A percentile compares a stretch with the other conserved stretches of the same genome.
Conservation (phyloP, 2,888 invertebrate genomes). For the Stomorhina lunata region DNA sequence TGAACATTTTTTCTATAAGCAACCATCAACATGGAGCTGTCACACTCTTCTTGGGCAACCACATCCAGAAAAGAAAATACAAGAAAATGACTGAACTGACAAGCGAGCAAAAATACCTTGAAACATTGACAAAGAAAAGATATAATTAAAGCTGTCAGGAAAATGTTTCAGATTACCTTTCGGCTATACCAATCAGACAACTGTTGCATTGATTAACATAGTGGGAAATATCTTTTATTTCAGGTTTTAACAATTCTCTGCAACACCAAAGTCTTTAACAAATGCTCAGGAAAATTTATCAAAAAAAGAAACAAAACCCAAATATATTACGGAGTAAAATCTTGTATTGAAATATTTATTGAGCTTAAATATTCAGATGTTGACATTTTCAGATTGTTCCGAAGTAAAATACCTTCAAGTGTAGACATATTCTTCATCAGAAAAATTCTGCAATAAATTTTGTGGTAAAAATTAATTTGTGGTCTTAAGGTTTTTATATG, state of each 20-base stretch:
- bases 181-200: constrained; percentile 27
- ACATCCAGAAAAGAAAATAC: background rate
- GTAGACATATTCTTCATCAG: background rate
- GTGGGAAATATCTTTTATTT: background rate
- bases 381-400: constrained; percentile 39
- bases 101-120: background rate
- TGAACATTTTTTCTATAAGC: background rate
- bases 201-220: constrained; percentile 42
- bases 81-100: background rate
- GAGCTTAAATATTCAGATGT: constrained; percentile 7
- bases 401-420: constrained; percentile 13
- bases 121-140: constrained; percentile 26
- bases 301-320: too few relatives aligned
- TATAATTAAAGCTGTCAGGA: constrained; percentile 44
- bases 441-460: background rate
- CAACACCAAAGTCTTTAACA: background rate
- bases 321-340: background rate
- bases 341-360: constrained; percentile 14
- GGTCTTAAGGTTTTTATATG: background rate
- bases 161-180: constrained; percentile 20
- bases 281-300: background rate
- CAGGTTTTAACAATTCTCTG: background rate
- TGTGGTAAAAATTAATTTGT: background rate
- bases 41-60: background rate
- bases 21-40: background rate